Evolutionary conservation across 2,888 invertebrate genomes (phyloP).

Genomic region (Lasioglossum leucozonium): DNA sequence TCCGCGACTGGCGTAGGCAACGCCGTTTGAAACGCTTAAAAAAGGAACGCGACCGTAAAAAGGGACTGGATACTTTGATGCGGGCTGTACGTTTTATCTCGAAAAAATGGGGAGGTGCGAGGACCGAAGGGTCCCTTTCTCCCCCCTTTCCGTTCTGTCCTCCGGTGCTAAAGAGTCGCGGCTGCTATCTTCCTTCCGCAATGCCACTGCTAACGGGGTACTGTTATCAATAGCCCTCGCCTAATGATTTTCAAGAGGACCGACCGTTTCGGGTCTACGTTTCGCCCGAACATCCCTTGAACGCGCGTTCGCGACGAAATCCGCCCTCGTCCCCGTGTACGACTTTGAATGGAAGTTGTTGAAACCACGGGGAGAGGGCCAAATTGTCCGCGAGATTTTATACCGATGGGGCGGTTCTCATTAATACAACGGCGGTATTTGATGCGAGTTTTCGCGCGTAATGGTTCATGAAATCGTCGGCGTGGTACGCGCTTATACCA

Average conservation of each 20-base stretch:
- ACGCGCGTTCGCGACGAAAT: conserved; percentile 12
- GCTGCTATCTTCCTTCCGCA: conserved; percentile 77
- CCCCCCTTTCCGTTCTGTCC: conserved; percentile 66
- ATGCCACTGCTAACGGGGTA: conserved; percentile 67
- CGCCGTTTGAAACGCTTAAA: conserved; percentile 69
- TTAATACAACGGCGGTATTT: conserved; percentile 28
- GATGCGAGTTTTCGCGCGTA: neutral
- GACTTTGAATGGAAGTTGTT: conserved; percentile 22
- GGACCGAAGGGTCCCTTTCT: conserved; percentile 65
- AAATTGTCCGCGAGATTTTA: conserved; percentile 34
- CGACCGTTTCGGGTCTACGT: conserved; percentile 51
- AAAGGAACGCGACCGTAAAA: conserved; percentile 69
- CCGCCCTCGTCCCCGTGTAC: too few species aligned
- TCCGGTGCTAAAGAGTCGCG: conserved; percentile 71
- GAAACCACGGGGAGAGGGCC: neutral
- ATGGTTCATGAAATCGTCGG: conserved; percentile 37
- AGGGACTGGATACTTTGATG: conserved; percentile 74
- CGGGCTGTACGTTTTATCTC: conserved; percentile 77
- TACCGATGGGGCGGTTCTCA: neutral
- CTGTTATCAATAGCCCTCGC: conserved; percentile 72
- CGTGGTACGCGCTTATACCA: conserved; percentile 9
- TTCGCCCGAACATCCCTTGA: neutral
- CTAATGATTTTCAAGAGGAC: conserved; percentile 79
- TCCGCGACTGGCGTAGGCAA: conserved; percentile 40
- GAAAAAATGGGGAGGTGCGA: conserved; percentile 58